phyloP scores from a whole-genome alignment of 53 echinoderm and acorn worm species.

The Zoroaster sp. region DNA sequence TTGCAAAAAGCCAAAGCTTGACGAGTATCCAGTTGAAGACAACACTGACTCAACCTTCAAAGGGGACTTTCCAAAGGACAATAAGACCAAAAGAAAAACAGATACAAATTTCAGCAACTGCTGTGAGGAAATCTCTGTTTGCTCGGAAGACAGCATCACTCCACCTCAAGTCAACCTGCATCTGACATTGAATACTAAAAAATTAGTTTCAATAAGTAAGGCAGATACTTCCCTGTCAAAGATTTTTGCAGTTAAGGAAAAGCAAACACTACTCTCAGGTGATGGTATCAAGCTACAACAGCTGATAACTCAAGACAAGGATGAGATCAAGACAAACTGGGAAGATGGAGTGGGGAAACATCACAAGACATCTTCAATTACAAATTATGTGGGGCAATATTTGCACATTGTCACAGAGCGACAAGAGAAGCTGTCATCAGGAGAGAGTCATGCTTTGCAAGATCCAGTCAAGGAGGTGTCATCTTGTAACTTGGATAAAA shows the following conservation, averaged over 20 bases:
- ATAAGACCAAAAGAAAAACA: background rate
- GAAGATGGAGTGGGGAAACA: background rate
- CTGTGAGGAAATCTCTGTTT: background rate
- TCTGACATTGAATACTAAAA: background rate
- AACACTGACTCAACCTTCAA: background rate
- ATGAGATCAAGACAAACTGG: background rate
- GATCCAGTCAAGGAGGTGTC: background rate
- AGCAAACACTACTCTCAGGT: background rate
- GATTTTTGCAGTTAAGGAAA: background rate
- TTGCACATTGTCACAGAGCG: background rate
- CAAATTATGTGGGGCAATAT: background rate
- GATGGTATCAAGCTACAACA: background rate
- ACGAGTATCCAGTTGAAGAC: background rate
- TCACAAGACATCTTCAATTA: background rate
- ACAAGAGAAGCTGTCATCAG: background rate
- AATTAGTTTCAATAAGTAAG: background rate
- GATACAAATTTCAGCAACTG: background rate
- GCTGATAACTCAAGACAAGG: background rate
- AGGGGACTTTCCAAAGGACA: background rate
- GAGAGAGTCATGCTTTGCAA: background rate
- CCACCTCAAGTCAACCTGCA: background rate
- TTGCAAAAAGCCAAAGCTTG: constrained; percentile 4
- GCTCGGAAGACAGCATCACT: background rate
- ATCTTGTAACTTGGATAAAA: background rate
- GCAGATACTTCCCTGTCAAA: background rate